Base-by-base conservation (phyloP, 2,888 invertebrate species). In the Teleiodes luculella region DNA sequence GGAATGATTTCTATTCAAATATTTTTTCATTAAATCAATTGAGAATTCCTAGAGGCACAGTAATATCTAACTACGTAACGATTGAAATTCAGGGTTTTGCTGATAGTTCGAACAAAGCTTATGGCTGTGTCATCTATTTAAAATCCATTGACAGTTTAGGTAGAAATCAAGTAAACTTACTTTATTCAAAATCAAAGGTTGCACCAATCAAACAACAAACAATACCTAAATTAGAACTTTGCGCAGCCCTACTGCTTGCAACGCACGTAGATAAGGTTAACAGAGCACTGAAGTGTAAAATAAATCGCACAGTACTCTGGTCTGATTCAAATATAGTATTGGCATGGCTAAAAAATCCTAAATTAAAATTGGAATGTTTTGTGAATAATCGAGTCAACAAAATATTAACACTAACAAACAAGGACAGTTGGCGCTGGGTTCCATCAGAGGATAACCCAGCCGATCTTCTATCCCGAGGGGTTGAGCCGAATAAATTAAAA, bases 141-240 rank as follows among this genome's bases (percentile, higher is more conserved):
- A 14, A 31, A 2, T 11, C 14, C 2, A 5, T 31, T 1, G 18
- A 18, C 16, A 5, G 11, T 1, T 1, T 18, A 3, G 24, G 20
- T 1, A 3, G 24, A 2, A 11, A 7, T 5, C 2, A 13, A 11
- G 35, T 24, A 6, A 20, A 8, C 2, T 24, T 36, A 36, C 13
- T 36, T 1, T 49, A 24, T 24, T 4, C 14, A 7, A 50, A 14
- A 4, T 45, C 50, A 24, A 24, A 45, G 2, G 36, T 50, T 11
- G 45, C 45, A 3, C 54, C 53, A 2, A 7, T 53, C 14, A 49
- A 54, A 37, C 16, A 24, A 18, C 47, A 50, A 46, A 54, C 54
- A 6, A 48, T 48, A 6, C 48, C 48, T 2, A 35, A 35, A 2
- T n/a, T 35, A 18, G 48, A 48, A 18, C 35, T 48, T 3, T 35